Evolutionary conservation across 2,113 vertebrate genomes (phyloP).

Genomic region (Sakesphorus luctuosus): DNA sequence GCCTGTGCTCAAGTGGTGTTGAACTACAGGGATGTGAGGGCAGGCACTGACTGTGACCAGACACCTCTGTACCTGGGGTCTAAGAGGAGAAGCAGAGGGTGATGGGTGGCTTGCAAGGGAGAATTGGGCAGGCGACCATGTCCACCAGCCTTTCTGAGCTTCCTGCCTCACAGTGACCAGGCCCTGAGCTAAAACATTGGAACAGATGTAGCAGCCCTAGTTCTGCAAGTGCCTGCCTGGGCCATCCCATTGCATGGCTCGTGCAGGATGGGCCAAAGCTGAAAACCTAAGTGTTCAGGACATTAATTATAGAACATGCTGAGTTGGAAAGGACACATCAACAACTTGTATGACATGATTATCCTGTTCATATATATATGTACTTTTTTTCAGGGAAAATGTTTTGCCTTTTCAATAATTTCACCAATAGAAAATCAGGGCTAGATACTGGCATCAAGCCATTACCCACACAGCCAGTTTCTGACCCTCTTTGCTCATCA

Average conservation of each 20-base stretch:
- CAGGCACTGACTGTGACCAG: fast-evolving
- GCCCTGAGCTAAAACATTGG: not conserved
- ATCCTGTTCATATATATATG: not conserved
- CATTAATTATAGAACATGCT: not conserved
- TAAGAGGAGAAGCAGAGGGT: not conserved
- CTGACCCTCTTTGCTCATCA: not conserved
- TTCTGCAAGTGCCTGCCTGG: fast-evolving
- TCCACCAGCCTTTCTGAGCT: not conserved
- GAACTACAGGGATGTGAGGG: fast-evolving
- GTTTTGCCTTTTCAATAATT: not conserved
- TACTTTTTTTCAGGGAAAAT: not conserved
- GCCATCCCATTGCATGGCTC: too few species aligned
- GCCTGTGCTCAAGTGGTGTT: not conserved
- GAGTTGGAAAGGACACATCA: not conserved
- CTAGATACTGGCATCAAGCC: not conserved
- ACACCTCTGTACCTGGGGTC: not conserved
- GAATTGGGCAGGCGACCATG: not conserved
- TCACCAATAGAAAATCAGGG: not conserved
- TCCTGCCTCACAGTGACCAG: fast-evolving
- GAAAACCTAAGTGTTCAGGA: not conserved
- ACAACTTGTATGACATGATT: not conserved
- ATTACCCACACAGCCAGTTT: fast-evolving
- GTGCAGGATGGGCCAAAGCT: not conserved
- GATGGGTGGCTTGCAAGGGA: fast-evolving
- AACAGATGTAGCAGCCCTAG: fast-evolving